These are phyloP conservation scores for Carollia perspicillata DNA, from an alignment of 2,113 vertebrate species.

Conservation along the genomic window DNA sequence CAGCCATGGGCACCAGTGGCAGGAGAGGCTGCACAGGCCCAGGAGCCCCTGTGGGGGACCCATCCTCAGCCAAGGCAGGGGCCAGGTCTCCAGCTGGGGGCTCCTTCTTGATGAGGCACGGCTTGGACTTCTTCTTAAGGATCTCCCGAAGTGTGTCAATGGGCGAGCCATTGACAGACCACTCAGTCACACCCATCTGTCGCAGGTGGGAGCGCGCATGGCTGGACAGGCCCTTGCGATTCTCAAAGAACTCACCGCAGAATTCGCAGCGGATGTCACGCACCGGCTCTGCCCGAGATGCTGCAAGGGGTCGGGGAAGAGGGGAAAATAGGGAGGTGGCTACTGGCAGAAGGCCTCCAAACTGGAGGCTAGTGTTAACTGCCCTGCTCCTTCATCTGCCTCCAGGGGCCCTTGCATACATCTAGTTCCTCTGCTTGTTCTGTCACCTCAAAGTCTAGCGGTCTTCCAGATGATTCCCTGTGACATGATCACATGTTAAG, in stretches of 20 bases:
- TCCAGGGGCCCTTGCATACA: neutral
- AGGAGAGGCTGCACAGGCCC: slow-evolving; percentile 78
- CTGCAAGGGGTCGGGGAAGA: slow-evolving; percentile 58
- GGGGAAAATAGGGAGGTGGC: slow-evolving; percentile 3
- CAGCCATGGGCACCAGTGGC: slow-evolving; percentile 75
- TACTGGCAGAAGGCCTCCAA: slow-evolving; percentile 55
- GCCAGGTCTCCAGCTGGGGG: slow-evolving; percentile 81
- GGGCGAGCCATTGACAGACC: slow-evolving; percentile 95
- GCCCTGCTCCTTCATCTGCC: neutral
- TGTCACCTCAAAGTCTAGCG: neutral
- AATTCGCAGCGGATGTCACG: slow-evolving; percentile 94
- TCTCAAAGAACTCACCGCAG: slow-evolving; percentile 96
- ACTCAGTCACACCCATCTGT: slow-evolving; percentile 97
- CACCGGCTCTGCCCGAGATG: slow-evolving; percentile 80
- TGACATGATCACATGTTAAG: neutral
- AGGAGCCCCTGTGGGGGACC: slow-evolving; percentile 72
- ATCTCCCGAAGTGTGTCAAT: slow-evolving; percentile 95
- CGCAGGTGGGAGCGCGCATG: slow-evolving; percentile 97
- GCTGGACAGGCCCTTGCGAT: slow-evolving; percentile 95
- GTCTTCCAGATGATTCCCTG: neutral
- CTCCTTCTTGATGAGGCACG: slow-evolving; percentile 86
- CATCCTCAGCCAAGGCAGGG: slow-evolving; percentile 76
- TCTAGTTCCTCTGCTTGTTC: neutral
- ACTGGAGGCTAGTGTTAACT: neutral
- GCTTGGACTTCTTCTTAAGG: slow-evolving; percentile 88